Conservation (phyloP, 2,888 invertebrate genomes). For the Eilema griseolum region DNA sequence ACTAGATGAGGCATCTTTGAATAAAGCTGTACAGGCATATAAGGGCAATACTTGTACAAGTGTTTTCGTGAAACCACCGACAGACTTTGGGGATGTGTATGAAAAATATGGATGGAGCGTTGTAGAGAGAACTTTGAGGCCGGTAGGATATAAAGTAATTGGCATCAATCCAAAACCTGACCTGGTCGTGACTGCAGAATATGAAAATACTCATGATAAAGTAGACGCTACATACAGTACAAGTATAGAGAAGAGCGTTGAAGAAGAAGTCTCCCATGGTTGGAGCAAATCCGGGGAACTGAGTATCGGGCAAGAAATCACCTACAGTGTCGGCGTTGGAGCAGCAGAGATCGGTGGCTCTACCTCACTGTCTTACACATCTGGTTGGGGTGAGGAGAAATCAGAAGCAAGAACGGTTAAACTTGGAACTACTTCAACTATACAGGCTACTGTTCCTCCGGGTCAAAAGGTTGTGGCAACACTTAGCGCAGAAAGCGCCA, state of each 20-base stretch:
- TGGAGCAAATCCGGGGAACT: background rate
- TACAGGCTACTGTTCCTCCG: background rate
- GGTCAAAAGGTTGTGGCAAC: background rate
- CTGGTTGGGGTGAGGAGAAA: conserved; percentile 2
- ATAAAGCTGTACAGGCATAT: no score
- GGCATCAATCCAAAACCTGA: no score
- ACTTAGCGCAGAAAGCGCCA: background rate
- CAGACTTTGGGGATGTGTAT: no score
- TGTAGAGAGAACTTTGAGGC: no score
- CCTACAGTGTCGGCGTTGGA: background rate
- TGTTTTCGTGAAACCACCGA: no score
- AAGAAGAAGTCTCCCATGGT: background rate
- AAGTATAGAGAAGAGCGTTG: background rate
- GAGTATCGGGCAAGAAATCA: background rate
- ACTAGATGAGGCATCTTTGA: background rate
- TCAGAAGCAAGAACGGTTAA: background rate
- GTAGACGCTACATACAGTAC: background rate
- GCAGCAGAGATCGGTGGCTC: background rate
- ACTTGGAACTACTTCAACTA: background rate
- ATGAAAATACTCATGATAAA: background rate
- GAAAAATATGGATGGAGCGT: no score
- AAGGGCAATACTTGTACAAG: no score
- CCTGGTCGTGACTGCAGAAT: background rate
- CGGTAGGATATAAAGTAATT: no score
- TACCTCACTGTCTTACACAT: background rate